Conservation (phyloP, 2,113 vertebrate species). For the Muntiacus reevesi region DNA sequence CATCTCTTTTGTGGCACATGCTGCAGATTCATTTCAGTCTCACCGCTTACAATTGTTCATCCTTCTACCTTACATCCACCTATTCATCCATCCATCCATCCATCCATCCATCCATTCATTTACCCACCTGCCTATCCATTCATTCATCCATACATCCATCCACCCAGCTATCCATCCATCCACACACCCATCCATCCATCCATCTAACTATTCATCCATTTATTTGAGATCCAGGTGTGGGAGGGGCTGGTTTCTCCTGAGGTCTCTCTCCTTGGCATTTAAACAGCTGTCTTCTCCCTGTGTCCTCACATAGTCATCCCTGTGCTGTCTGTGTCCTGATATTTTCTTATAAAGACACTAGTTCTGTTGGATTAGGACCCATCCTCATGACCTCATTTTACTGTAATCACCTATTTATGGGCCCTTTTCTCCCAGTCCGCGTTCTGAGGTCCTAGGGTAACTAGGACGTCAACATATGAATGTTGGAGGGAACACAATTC, state of each 20-base stretch:
- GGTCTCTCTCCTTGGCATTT: neutral
- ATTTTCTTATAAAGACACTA: neutral
- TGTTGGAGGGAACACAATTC: neutral
- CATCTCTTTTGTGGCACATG: neutral
- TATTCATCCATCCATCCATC: too few species aligned
- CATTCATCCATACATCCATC: neutral
- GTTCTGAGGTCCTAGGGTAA: neutral
- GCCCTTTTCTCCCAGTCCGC: rapidly evolving
- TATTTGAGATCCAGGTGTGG: neutral
- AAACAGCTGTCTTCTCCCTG: neutral
- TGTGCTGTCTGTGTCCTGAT: neutral
- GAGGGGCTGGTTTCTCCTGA: neutral
- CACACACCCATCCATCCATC: rapidly evolving
- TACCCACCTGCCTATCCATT: neutral
- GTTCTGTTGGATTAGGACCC: neutral
- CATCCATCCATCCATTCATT: neutral
- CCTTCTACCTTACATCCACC: neutral
- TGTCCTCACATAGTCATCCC: neutral
- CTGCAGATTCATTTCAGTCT: too few species aligned
- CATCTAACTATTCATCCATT: neutral
- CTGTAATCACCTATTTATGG: neutral
- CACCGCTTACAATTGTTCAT: neutral
- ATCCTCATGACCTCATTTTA: neutral
- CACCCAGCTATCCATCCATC: neutral
- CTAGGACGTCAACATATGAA: neutral